Evolutionary conservation across 1,140 invertebrate genomes (phyloP).

Genomic region (Tetranychus cinnabarinus): DNA sequence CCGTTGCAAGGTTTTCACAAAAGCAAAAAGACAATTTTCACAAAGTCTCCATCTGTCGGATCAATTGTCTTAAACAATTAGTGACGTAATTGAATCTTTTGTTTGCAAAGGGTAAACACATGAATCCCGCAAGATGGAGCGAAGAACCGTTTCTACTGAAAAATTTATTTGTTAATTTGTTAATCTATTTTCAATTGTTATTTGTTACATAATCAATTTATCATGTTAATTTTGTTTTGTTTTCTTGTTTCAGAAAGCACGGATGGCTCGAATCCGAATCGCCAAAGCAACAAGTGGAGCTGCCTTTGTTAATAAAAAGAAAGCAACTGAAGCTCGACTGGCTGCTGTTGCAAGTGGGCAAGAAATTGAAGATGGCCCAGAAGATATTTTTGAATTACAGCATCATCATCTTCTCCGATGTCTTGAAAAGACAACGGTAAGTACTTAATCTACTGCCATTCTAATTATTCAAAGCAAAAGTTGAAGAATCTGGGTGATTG

Average conservation of each 20-base stretch:
- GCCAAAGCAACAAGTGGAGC: conserved; percentile 97
- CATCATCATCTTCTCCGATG: conserved; percentile 94
- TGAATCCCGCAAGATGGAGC: too few species aligned
- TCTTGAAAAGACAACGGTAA: conserved; percentile 91
- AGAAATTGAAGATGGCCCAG: conserved; percentile 57
- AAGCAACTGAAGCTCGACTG: conserved; percentile 80
- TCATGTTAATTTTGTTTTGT: conserved; percentile 14
- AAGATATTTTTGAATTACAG: conserved; percentile 96
- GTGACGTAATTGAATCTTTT: too few species aligned
- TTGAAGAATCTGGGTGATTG: background rate
- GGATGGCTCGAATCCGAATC: conserved; percentile 83
- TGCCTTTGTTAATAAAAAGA: conserved; percentile 94
- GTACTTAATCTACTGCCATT: conserved; percentile 11
- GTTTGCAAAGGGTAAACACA: too few species aligned
- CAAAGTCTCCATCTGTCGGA: too few species aligned
- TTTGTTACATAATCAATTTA: background rate
- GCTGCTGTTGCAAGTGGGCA: conserved; percentile 72
- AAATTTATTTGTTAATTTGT: too few species aligned
- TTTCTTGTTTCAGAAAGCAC: conserved; percentile 61
- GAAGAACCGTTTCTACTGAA: too few species aligned
- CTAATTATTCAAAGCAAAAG: background rate
- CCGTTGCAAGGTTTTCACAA: too few species aligned
- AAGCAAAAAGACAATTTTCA: too few species aligned
- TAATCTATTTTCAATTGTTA: too few species aligned
- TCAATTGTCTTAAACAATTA: too few species aligned